Evolutionary conservation across 2,888 invertebrate genomes (phyloP).

Genomic region (Lissonota sp.): DNA sequence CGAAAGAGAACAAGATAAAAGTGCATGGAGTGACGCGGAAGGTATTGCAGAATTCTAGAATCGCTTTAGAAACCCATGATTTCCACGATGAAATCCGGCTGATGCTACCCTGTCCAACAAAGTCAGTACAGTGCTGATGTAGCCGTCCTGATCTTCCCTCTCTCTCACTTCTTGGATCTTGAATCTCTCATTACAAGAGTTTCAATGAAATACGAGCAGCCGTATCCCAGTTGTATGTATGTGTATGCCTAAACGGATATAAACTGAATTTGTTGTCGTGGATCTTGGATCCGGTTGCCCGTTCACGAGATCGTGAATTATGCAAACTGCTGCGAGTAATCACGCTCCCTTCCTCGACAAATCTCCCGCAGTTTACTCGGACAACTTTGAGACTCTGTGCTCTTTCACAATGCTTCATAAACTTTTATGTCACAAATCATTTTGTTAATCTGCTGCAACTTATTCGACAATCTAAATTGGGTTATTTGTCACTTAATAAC

Average conservation of each 20-base stretch:
- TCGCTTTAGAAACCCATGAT: slow-evolving; percentile 23
- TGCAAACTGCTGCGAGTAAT: slow-evolving; percentile 41
- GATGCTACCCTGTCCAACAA: slow-evolving; percentile 25
- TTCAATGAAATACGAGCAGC: slow-evolving; percentile 50
- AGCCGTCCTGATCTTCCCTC: slow-evolving; percentile 23
- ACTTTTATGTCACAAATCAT: background rate
- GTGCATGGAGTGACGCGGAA: slow-evolving; percentile 8
- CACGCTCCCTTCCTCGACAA: slow-evolving; percentile 1
- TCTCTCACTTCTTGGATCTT: slow-evolving; percentile 48
- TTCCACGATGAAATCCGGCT: slow-evolving; percentile 22
- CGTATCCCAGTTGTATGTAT: background rate
- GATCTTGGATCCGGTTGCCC: slow-evolving; percentile 12
- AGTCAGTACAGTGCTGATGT: slow-evolving; percentile 33
- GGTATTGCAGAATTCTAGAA: slow-evolving; percentile 28
- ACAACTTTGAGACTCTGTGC: slow-evolving; percentile 1
- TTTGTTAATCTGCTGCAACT: background rate
- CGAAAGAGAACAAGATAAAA: slow-evolving; percentile 32
- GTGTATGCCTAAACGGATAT: background rate
- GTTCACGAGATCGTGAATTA: slow-evolving; percentile 40
- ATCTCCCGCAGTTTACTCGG: background rate
- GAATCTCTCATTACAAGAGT: slow-evolving; percentile 54
- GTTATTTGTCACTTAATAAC: too few species aligned
- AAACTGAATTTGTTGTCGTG: slow-evolving; percentile 32
- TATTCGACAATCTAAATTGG: too few species aligned
- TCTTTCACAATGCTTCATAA: slow-evolving; percentile 9